Conservation (phyloP, 2,888 invertebrate genomes). For the Hyposoter dolosus region DNA sequence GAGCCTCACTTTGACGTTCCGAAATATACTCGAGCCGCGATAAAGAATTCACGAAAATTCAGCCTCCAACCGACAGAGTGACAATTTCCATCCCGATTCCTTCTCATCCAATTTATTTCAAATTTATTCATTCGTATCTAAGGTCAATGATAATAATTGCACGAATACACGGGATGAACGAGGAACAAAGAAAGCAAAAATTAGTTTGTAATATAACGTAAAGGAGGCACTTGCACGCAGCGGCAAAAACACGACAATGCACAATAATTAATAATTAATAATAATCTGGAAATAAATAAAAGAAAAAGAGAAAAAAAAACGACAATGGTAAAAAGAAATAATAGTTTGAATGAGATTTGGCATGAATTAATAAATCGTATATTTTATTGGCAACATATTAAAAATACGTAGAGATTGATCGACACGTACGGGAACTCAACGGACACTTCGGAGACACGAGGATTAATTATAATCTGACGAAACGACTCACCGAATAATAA, state of each 20-base stretch:
- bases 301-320: not conserved
- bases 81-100: not conserved
- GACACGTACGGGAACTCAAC: constrained; percentile 3
- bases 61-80: not conserved
- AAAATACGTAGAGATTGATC: not conserved
- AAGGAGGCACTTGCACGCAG: constrained; percentile 58
- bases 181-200: constrained; percentile 24
- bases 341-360: constrained; percentile 23
- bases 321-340: constrained; percentile 57
- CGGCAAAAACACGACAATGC: constrained; percentile 8
- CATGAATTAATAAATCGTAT: constrained; percentile 37
- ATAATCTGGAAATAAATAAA: constrained; percentile 5
- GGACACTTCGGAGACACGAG: constrained; percentile 5
- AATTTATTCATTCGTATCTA: not conserved
- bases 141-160: constrained; percentile 47
- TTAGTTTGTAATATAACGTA: constrained; percentile 29
- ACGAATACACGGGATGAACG: constrained; percentile 57
- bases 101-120: not conserved
- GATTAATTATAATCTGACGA: constrained; percentile 26
- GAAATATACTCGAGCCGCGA: not conserved
- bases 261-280: constrained; percentile 50
- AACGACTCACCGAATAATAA: constrained; percentile 8
- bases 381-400: constrained; percentile 3
- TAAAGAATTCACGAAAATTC: not conserved
- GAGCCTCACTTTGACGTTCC: not conserved